Conservation (phyloP, 2,113 vertebrate species). For the Myodes glareolus region DNA sequence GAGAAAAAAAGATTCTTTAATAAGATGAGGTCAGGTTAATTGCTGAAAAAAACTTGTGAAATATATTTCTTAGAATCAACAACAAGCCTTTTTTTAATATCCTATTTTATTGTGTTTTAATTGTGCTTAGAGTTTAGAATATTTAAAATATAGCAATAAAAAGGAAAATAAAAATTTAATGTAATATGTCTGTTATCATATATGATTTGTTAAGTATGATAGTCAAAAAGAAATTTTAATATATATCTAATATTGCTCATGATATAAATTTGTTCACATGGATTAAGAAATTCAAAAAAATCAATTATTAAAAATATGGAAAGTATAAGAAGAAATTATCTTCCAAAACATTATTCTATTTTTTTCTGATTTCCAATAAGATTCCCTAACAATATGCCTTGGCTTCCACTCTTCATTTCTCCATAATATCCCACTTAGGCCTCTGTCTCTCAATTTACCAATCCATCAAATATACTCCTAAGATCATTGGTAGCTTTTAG, state of each 20-base stretch:
- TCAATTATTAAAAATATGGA: background rate
- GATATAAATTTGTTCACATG: background rate
- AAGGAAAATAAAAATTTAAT: background rate
- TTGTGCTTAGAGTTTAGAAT: conserved; percentile 20
- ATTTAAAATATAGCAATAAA: background rate
- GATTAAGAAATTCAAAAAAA: background rate
- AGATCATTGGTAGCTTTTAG: background rate
- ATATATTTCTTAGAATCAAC: background rate
- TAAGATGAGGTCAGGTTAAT: conserved; percentile 57
- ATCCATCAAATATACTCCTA: background rate
- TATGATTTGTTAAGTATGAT: background rate
- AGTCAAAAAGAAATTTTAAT: too few relatives aligned
- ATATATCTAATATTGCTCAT: background rate
- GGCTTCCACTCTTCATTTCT: background rate
- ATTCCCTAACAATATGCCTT: background rate
- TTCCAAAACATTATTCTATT: background rate
- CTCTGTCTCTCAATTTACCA: background rate
- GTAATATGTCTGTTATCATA: background rate
- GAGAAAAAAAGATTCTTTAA: conserved; percentile 37
- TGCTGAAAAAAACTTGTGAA: conserved; percentile 42
- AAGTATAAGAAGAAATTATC: background rate
- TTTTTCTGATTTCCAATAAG: background rate
- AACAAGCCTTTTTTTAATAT: background rate
- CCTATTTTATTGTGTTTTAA: conserved; percentile 6
- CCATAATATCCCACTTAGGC: background rate